Percentiles rank a stretch among this genome's conserved stretches.
phyloP scores from a whole-genome alignment of 2,888 invertebrate genomes.

The Deilephila elpenor region DNA sequence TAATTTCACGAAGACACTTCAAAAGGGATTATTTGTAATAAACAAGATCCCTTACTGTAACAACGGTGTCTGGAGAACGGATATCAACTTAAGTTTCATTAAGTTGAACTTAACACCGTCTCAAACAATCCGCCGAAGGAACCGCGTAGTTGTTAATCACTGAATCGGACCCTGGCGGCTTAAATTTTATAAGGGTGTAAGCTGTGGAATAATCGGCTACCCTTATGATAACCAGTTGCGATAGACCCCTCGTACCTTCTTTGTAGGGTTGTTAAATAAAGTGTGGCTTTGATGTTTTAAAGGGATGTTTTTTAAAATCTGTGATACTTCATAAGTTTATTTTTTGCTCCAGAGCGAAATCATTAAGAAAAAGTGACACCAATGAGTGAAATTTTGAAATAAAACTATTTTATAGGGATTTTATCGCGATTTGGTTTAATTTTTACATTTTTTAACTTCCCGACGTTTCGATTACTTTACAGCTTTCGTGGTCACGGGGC shows the following conservation, averaged over 20 bases:
- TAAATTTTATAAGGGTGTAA: slow-evolving; percentile 46
- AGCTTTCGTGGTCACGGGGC: too few relatives aligned
- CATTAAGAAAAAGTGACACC: too few relatives aligned
- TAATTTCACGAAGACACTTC: slow-evolving; percentile 18
- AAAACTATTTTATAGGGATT: too few relatives aligned
- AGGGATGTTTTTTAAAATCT: too few relatives aligned
- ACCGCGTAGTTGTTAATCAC: slow-evolving; percentile 61
- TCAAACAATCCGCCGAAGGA: slow-evolving; percentile 47
- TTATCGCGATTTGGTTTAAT: too few relatives aligned
- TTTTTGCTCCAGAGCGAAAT: too few relatives aligned
- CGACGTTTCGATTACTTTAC: too few relatives aligned
- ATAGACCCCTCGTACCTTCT: slow-evolving; percentile 14
- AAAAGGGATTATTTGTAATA: slow-evolving; percentile 29
- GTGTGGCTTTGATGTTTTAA: slow-evolving; percentile 6
- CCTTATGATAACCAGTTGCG: slow-evolving; percentile 23
- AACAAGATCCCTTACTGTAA: slow-evolving; percentile 27
- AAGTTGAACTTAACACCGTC: slow-evolving; percentile 58
- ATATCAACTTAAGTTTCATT: slow-evolving; percentile 56
- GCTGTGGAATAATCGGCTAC: slow-evolving; percentile 45
- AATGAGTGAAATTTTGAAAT: too few relatives aligned
- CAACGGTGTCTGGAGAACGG: slow-evolving; percentile 30
- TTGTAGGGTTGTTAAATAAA: slow-evolving; percentile 8
- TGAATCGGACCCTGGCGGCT: slow-evolving; percentile 58
- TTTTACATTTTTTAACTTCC: too few relatives aligned
- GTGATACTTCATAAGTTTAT: too few relatives aligned